These are phyloP conservation scores for Sinocyclocheilus maitianheensis DNA, from an alignment of 2,113 vertebrate genomes.

Conservation along the genomic window DNA sequence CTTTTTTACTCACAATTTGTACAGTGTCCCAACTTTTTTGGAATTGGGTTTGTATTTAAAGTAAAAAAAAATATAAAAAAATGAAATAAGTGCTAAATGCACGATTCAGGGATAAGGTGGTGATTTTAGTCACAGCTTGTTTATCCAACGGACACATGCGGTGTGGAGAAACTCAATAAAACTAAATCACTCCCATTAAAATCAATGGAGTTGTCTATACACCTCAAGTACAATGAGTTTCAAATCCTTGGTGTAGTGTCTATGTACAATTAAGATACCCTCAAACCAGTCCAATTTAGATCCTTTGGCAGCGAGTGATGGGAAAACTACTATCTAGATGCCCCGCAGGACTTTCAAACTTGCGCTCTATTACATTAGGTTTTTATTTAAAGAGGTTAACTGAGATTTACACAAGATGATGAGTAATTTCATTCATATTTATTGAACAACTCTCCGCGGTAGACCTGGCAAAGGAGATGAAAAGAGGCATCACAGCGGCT, in stretches of 20 bases:
- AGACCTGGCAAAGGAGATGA: conserved; percentile 18
- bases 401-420: conserved; percentile 39
- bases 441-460: conserved; percentile 28
- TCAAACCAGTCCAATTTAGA: conserved; percentile 4
- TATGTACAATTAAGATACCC: not conserved
- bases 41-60: too few species aligned
- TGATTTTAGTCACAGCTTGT: not conserved
- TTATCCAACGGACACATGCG: not conserved
- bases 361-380: conserved; percentile 26
- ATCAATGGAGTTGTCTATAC: conserved; percentile 5
- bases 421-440: conserved; percentile 43
- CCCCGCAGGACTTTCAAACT: conserved; percentile 9
- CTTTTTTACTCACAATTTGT: too few species aligned
- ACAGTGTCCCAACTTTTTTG: too few species aligned
- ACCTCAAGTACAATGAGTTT: not conserved
- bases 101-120: not conserved
- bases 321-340: not conserved
- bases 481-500: conserved; percentile 21
- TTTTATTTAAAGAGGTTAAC: conserved; percentile 37
- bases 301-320: not conserved
- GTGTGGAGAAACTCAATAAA: not conserved
- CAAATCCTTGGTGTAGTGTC: not conserved
- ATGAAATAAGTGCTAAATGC: not conserved
- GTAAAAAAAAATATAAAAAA: too few species aligned
- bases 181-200: not conserved